These are phyloP conservation scores for Melopsittacus undulatus DNA, from an alignment of 2,797 vertebrate species.

Conservation along the genomic window DNA sequence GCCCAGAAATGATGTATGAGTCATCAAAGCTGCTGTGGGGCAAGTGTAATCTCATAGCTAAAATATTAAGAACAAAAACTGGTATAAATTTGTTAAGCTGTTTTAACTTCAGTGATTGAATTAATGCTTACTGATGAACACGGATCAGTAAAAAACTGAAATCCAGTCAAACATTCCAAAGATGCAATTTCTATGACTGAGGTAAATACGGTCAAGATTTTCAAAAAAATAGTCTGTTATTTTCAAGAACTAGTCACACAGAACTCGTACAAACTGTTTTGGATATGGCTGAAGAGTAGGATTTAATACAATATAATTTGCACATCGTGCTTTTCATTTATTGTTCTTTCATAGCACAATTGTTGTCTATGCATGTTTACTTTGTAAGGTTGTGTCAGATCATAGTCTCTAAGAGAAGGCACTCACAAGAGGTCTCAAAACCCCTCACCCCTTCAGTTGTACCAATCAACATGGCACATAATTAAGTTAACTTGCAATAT, in stretches of 20 bases:
- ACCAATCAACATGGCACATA: not conserved
- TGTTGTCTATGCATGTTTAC: not conserved
- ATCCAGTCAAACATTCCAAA: not conserved
- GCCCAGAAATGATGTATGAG: not conserved
- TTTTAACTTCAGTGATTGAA: not conserved
- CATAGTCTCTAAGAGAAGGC: not conserved
- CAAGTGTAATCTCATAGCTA: not conserved
- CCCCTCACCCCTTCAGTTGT: rapidly evolving
- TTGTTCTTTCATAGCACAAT: not conserved
- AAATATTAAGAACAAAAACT: not conserved
- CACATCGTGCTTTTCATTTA: not conserved
- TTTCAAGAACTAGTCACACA: not conserved
- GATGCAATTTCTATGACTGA: not conserved
- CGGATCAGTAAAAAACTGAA: not conserved
- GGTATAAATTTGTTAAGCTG: not conserved
- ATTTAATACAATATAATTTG: not conserved
- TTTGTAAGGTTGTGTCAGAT: not conserved
- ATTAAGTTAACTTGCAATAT: not conserved
- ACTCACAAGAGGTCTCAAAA: not conserved
- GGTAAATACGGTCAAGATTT: not conserved
- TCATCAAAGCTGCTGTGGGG: not conserved
- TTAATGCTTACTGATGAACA: not conserved
- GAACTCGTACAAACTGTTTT: not conserved
- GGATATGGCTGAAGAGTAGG: not conserved
- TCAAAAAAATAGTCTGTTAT: not conserved